Evolutionary conservation across 2,113 vertebrate genomes (phyloP), one percentile per base, ranked within the genome.

Genomic region (Syrmaticus mikado): DNA sequence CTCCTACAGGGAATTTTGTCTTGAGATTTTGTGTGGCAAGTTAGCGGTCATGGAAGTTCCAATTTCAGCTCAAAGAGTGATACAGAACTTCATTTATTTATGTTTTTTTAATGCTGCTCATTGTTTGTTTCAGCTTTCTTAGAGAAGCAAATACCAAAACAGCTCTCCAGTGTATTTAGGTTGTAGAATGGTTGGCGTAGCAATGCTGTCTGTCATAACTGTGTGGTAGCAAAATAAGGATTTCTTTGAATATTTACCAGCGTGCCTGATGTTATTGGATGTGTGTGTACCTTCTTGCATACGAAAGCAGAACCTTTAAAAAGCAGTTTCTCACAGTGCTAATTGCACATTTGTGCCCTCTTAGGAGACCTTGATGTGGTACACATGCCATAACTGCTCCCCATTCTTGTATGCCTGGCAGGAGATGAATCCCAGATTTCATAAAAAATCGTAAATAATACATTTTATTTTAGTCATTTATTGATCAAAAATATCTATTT

Each of bases 191-290:
- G 40, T 53, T 62, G 13, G 15, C 78, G 14, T 66, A 58, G 20
- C 25, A 80, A 27, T 89, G 76, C 13, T 40, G 24, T 46, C 13
- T 40, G 24, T 46, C 20, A 21, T 21, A 46, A 46, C 46, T 46
- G 20, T 46, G 46, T 50, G 13, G 24, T 50, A 62, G 17, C 8
- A 75, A 72, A 89, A 12, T 38, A 68, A 71, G 24, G 50, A 27
- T 4, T 8, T 79, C 55, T 82, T 75, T 11, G 41, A 70, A 13
- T 80, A 14, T 53, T 73, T 50, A 15, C 58, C 32, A 70, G 45
- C 1, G 0, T 22, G 5, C 14, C n/a, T 85, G 24, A 13, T 4
- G 1, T 43, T 41, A 43, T 3, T 25, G 43, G 10, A 30, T 77
- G 62, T 7, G 11, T 48, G 24, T 52, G 32, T 24, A 52, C 52